Evolutionary conservation across 2,888 invertebrate genomes (phyloP), one percentile per base, ranked within the genome.

Genomic region (Drosophila recens): DNA sequence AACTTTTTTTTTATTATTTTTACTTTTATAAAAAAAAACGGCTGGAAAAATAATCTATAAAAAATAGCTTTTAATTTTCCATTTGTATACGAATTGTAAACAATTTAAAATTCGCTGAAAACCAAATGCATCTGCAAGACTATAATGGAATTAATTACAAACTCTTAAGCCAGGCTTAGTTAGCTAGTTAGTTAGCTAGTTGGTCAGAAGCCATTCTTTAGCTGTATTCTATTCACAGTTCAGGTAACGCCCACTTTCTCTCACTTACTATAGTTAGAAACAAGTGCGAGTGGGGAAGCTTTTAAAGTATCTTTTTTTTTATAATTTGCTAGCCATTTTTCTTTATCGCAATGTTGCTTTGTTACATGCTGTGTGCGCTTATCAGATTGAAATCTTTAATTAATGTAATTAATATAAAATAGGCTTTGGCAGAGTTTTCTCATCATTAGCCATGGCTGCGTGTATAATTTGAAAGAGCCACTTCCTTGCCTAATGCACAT

Each of bases 361-460:
- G 36, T 46, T 52, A 38, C 59, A 52, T 38, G 56, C 23, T 61
- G 54, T 67, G 63, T 67, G 63, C 62, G 54, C 67, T 67, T 74
- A 79, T 78, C 82, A 54, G 68, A 53, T 73, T 40, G 53, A 69
- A 62, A 79, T 79, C 72, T 56, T 61, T 59, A 82, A 82, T 82
- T 57, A 79, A 72, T 65, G 42, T 67, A 82, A 75, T 79, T 82
- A 75, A 75, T 79, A 72, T 79, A 46, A 61, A 62, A 62, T 56
- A 67, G 48, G 42, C 59, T 53, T 64, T 67, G 54, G 57, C 72
- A 43, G 23, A 59, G 27, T 33, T 30, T 65, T 64, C 79, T 43
- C 71, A 63, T 61, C 68, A 69, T 71, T 73, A 71, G 38, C 57
- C 33, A n/a, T 45, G 61, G 63, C 64, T 45, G 66, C 54, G 80